phyloP scores from a whole-genome alignment of 2,797 vertebrate species.

The Megalops cyprinoides region DNA sequence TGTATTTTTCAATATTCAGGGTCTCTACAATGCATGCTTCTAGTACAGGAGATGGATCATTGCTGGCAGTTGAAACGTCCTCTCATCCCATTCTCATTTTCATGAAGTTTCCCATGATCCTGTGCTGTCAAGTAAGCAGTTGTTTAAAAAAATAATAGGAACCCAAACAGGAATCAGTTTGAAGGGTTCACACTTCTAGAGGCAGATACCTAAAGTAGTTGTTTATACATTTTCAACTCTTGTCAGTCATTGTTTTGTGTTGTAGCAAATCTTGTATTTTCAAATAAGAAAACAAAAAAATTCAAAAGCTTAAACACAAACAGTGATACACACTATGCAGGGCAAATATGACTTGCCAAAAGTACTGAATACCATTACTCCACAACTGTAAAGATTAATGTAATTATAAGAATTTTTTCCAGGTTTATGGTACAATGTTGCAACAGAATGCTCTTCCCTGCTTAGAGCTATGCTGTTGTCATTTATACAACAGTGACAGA shows the following conservation, averaged over 20 bases:
- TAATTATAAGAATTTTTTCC: background rate
- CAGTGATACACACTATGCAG: background rate
- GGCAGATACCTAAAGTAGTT: background rate
- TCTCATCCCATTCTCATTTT: background rate
- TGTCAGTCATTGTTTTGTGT: background rate
- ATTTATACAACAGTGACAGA: background rate
- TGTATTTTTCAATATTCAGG: too few relatives aligned
- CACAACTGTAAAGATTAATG: background rate
- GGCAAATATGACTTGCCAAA: background rate
- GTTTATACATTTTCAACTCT: background rate
- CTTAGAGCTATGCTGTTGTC: background rate
- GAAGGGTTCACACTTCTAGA: background rate
- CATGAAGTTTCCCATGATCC: background rate
- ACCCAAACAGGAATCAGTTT: background rate
- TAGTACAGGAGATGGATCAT: background rate
- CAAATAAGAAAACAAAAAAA: background rate
- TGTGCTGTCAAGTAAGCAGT: background rate
- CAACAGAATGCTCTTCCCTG: background rate
- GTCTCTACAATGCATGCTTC: too few relatives aligned
- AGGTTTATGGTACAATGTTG: background rate
- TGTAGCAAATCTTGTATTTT: background rate
- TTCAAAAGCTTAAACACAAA: background rate
- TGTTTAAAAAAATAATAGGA: background rate
- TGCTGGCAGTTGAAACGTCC: background rate
- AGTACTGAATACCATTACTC: background rate